Conservation (phyloP, 64 coral and sea anemone genomes). For the Dendronephthya gigantea region DNA sequence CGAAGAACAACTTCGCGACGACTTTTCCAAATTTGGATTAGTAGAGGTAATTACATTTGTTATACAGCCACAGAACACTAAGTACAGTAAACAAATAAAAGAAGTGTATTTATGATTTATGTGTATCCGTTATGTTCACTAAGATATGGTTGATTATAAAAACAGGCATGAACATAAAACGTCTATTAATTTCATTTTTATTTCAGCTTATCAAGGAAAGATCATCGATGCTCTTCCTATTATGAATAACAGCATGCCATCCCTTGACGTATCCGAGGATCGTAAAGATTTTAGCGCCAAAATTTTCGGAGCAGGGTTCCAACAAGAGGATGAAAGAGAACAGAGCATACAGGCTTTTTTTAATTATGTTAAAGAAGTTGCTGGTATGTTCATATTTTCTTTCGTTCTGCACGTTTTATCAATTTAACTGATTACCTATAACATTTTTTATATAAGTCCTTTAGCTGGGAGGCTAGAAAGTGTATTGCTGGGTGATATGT, state of each 20-base stretch:
- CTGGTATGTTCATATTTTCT: too few species aligned
- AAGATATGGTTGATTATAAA: background rate
- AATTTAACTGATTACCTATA: background rate
- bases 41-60: background rate
- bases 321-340: background rate
- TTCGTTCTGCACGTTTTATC: background rate
- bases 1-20: background rate
- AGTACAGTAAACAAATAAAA: background rate
- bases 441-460: background rate
- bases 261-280: too few species aligned
- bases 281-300: too few species aligned
- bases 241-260: too few species aligned
- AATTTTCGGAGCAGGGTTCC: too few species aligned
- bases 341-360: background rate
- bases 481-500: background rate
- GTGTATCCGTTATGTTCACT: background rate
- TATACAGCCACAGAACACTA: background rate
- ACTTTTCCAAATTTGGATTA: background rate
- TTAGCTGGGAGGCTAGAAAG: background rate
- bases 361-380: background rate
- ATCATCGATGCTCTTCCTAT: too few species aligned
- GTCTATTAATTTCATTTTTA: background rate
- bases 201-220: too few species aligned
- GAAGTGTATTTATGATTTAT: too few species aligned
- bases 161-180: background rate